Evolutionary conservation across 2,888 invertebrate species (phyloP), one percentile per base, ranked within the genome.

Genomic region (Amphiduros pacificus): DNA sequence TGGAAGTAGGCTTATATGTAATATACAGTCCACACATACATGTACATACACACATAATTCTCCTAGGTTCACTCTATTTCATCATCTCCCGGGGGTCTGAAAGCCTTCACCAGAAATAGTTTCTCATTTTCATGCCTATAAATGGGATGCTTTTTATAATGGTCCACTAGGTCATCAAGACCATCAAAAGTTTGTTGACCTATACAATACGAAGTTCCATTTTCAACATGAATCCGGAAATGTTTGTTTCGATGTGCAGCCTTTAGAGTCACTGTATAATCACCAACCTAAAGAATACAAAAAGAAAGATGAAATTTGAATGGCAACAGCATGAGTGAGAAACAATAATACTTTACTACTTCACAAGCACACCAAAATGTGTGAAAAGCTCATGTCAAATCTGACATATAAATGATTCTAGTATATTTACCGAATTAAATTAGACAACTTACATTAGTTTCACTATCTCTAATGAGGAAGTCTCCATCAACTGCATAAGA

Each of bases 111-210:
- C 74, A 99, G 89, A 86, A 94, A 99, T 64, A 99, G 87, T 85
- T 96, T 97, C 85, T 99, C 98, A 73, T 66, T 64, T 31, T 81
- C 80, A 74, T 95, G 95, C 84, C 93, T 92, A 86, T 96, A 99
- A 82, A 99, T 99, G 74, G 99, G 98, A 76, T 98, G 95, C 81
- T 93, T 90, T 87, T 95, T 96, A 87, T 99, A 99, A 86, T 99
- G 98, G 81, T 93, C 92, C 75, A 99, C 96, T 73, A 99, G 88
- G 83, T 94, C 94, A 82, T 98, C 96, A 78, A 99, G 87, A 62
- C 93, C 90, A 77, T 92, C 90, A 86, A 99, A 99, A 85, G 93
- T 93, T 81, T 98, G 91, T 86, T 96, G 96, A 49, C 99, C 99
- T 85, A 99, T 99, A 85, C 94, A 95, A 68, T 90, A 89, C 73